phyloP scores from a whole-genome alignment of 2,797 vertebrate genomes.

The Anolis apletophallus region DNA sequence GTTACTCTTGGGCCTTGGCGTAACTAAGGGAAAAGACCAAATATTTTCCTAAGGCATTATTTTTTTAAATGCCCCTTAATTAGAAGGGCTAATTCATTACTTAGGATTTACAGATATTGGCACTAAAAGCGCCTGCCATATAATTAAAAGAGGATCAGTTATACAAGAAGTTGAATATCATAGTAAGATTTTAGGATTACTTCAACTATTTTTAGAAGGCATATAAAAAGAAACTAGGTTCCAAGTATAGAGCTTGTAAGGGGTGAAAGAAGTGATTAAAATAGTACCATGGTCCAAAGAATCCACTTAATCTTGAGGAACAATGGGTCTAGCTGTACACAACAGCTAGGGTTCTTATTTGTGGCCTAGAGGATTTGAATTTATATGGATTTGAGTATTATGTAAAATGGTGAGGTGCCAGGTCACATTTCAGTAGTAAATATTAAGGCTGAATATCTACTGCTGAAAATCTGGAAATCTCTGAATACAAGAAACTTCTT shows the following conservation, averaged over 20 bases:
- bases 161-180: constrained; percentile 20
- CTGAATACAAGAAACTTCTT: neutral
- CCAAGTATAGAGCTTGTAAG: neutral
- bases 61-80: neutral
- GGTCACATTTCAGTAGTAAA: neutral
- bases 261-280: constrained; percentile 17
- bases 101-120: neutral
- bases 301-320: constrained; percentile 12
- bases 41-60: constrained; percentile 1
- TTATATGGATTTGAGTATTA: neutral
- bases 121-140: neutral
- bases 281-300: neutral
- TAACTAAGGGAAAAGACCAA: neutral
- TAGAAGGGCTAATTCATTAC: constrained; percentile 13
- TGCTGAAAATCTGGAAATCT: neutral
- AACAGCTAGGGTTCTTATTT: neutral
- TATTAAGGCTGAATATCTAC: neutral
- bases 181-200: constrained; percentile 16
- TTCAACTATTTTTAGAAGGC: constrained; percentile 9
- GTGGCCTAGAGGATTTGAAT: neutral
- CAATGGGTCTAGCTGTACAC: neutral
- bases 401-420: neutral
- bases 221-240: neutral
- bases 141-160: constrained; percentile 34
- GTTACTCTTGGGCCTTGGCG: neutral